Conservation (phyloP, 92 coral and sea anemone genomes). For the Phymanthus crucifer region DNA sequence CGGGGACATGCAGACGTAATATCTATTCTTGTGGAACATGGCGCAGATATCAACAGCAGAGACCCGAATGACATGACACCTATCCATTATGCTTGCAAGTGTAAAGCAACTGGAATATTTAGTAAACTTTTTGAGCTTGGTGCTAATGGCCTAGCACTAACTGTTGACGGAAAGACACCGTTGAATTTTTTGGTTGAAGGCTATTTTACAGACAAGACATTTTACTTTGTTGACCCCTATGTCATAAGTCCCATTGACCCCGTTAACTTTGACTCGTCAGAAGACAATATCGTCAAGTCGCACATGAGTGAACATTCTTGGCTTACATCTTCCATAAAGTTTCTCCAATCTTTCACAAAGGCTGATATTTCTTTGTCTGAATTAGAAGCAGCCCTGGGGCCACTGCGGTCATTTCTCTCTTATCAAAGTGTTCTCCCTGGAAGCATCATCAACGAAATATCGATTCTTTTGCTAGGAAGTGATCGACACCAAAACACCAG, state of each 20-base stretch:
- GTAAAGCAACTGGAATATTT: slow-evolving; percentile 18
- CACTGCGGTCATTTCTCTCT: neutral
- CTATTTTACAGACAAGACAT: neutral
- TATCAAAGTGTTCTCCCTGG: neutral
- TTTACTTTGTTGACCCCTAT: slow-evolving; percentile 13
- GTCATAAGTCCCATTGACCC: slow-evolving; percentile 22
- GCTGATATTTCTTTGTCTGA: neutral
- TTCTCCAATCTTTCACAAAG: neutral
- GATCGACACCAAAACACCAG: neutral
- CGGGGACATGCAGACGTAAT: slow-evolving; percentile 46
- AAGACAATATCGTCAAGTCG: neutral
- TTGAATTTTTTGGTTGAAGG: slow-evolving; percentile 10
- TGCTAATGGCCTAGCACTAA: slow-evolving; percentile 28
- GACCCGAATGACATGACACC: slow-evolving; percentile 38
- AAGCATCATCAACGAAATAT: neutral
- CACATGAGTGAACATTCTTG: slow-evolving; percentile 5
- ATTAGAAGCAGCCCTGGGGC: neutral
- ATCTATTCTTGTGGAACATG: slow-evolving; percentile 1
- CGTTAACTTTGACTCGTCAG: neutral
- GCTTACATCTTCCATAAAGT: slow-evolving; percentile 4
- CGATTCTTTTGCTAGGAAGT: slow-evolving; percentile 5
- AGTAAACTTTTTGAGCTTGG: slow-evolving; percentile 24
- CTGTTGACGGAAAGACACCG: slow-evolving; percentile 11
- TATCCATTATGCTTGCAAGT: slow-evolving; percentile 23
- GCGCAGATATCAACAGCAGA: slow-evolving; percentile 31